phyloP scores from a whole-genome alignment of 2,888 invertebrate species.

The Eretmocerus hayati region DNA sequence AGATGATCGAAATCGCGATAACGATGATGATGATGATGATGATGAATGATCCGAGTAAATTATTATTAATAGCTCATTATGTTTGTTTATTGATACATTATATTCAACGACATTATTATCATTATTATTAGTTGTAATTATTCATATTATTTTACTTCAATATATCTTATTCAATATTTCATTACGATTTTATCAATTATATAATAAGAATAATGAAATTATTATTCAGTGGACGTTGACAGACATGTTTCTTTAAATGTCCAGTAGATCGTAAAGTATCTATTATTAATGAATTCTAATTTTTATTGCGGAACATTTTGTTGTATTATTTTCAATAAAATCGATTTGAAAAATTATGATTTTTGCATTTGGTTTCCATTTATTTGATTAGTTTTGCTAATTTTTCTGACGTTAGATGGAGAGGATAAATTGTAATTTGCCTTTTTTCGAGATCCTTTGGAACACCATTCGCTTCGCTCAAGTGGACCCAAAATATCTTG shows the following conservation, averaged over 20 bases:
- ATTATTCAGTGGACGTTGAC: slow-evolving; percentile 42
- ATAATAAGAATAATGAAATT: slow-evolving; percentile 37
- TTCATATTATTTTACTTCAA: slow-evolving; percentile 13
- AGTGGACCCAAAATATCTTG: too few relatives aligned
- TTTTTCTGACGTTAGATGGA: too few relatives aligned
- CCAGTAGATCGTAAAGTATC: slow-evolving; percentile 44
- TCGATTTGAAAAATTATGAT: slow-evolving; percentile 44
- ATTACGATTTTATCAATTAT: slow-evolving; percentile 37
- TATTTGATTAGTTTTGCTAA: too few relatives aligned
- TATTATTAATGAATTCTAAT: slow-evolving; percentile 45
- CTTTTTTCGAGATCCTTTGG: too few relatives aligned
- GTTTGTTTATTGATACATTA: slow-evolving; percentile 46
- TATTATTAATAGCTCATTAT: slow-evolving; percentile 38
- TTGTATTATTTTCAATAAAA: slow-evolving; percentile 49
- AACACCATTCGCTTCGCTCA: too few relatives aligned
- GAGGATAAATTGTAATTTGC: too few relatives aligned
- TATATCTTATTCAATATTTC: slow-evolving; percentile 35
- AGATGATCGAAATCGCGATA: too few relatives aligned
- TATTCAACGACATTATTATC: slow-evolving; percentile 42
- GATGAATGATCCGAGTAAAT: slow-evolving; percentile 36
- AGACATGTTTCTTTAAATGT: slow-evolving; percentile 44
- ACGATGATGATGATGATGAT: slow-evolving; percentile 31
- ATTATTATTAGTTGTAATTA: slow-evolving; percentile 29
- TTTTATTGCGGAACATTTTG: slow-evolving; percentile 46
- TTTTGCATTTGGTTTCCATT: too few relatives aligned